Evolutionary conservation across 2,888 invertebrate species (phyloP).

Genomic region (Ormyrus nitidulus): DNA sequence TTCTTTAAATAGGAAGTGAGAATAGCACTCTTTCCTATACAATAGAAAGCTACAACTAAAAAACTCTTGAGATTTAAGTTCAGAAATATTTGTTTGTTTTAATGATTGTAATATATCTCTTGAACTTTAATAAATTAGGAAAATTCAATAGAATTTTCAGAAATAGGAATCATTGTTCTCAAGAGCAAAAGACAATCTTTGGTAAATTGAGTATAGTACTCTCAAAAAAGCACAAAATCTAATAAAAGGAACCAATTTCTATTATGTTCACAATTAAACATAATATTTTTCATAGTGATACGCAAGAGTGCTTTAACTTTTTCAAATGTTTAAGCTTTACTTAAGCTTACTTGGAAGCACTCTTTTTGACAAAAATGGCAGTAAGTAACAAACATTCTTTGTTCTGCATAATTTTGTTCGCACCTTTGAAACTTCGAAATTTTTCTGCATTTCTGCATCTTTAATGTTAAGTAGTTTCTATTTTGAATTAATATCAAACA

Average conservation of each 20-base stretch:
- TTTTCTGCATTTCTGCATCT: too few species aligned
- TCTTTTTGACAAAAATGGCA: constrained; percentile 20
- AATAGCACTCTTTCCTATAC: neutral
- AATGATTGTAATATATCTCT: constrained; percentile 5
- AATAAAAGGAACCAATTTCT: constrained; percentile 39
- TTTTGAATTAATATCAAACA: neutral
- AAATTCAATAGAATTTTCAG: constrained; percentile 2
- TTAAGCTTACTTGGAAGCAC: neutral
- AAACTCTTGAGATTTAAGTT: constrained; percentile 23
- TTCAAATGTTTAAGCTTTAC: neutral
- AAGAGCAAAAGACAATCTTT: constrained; percentile 37
- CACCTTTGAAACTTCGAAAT: neutral
- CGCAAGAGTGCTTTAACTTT: constrained; percentile 3
- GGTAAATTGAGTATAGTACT: constrained; percentile 39
- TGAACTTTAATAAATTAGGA: constrained; percentile 2
- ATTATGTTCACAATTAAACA: neutral
- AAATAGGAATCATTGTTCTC: constrained; percentile 13
- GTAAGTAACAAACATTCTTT: constrained; percentile 9
- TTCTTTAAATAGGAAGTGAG: constrained; percentile 19
- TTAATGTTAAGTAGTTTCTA: too few species aligned
- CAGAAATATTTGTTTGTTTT: neutral
- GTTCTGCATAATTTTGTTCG: constrained; percentile 4
- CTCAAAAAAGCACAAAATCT: constrained; percentile 16
- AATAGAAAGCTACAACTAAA: constrained; percentile 10
- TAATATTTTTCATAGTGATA: constrained; percentile 19